Base-by-base conservation (phyloP, 2,888 invertebrate genomes). In the Steinernema carpocapsae region DNA sequence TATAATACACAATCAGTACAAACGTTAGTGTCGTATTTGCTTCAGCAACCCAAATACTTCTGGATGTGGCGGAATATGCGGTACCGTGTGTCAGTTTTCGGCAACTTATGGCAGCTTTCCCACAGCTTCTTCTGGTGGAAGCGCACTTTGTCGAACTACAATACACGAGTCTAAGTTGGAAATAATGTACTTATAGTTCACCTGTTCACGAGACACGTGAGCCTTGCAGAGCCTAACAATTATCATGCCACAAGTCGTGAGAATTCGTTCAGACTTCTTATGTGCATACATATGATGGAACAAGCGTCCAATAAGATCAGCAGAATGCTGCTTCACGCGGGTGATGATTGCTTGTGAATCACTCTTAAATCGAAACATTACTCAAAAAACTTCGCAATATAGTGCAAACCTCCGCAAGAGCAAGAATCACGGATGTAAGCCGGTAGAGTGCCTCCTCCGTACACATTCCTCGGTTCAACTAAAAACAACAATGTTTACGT, bases 231-330 rank as follows among this genome's bases (percentile, higher is more conserved):
- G 22, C 12, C 56, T 22, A 12, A 56, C 24, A 14, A 56, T 56
- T 2, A 26, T 26, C 19, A 19, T 22, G 14, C 24, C 26, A 14
- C 22, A 56, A 4, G 22, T 26, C 2, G 56, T 12, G 6, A 56
- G 26, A 4, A 56, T 12, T 12, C 26, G 22, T 24, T 19, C 56
- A 3, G 56, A 56, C 56, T 56, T 56, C 24, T 24, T 12, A 4
- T 26, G 56, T 4, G 26, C 56, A 22, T 24, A 56, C 56, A 56
- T 56, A 56, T 56, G 56, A 56, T 56, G 56, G 22, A 56, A 56
- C 14, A 26, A 2, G 26, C 24, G 17, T 4, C 14, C 26, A 12
- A 56, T 22, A 4, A 56, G 17, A 14, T 24, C 56, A 3, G 22
- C 22, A 19, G 56, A 6, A 6, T 56, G 22, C 56, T 56, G 12